Evolutionary conservation across 2,888 invertebrate genomes (phyloP), one percentile per base, ranked within the genome.

Genomic region (Dryadula phaetusa): DNA sequence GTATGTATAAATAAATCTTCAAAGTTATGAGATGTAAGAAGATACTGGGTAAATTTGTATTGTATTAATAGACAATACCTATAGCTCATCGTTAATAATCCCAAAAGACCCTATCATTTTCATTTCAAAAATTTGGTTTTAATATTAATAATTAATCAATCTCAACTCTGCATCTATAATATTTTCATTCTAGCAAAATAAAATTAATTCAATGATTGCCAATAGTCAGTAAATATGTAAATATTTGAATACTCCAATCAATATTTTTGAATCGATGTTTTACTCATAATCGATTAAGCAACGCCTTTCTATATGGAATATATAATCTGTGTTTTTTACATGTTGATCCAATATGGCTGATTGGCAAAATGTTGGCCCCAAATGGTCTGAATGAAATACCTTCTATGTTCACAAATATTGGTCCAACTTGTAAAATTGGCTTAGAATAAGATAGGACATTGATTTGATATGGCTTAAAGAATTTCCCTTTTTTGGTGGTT

Each of bases 371-470:
- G 5, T 40, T 18, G 20, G 14, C 37, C 37, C 0, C 3, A n/a
- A 25, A 14, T 10, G 34, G 37, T 54, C n/a, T 14, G 22, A 20
- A n/a, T n/a, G n/a, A n/a, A n/a, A n/a, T n/a, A n/a, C n/a, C n/a
- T n/a, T n/a, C n/a, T n/a, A 56, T 40, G 7, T 40, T 16, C 18
- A 40, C 22, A 34, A 16, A 40, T 20, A n/a, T 58, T 58, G 60
- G 44, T 20, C 6, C 32, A 60, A 60, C 18, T 18, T 40, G 40
- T 46, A 2, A 60, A 60, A 18, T 44, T 56, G 37, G 42, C 42
- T 60, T 65, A 65, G 65, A 65, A 60, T 65, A 65, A 65, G 60
- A 25, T 64, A 64, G 58, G 47, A 47, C 49, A 28, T 47, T 52
- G 62, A 65, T 58, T 58, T n/a, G 49, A 49, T 49, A 69, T 46